Evolutionary conservation across 2,797 vertebrate genomes (phyloP).

Genomic region (Megaceryle alcyon): DNA sequence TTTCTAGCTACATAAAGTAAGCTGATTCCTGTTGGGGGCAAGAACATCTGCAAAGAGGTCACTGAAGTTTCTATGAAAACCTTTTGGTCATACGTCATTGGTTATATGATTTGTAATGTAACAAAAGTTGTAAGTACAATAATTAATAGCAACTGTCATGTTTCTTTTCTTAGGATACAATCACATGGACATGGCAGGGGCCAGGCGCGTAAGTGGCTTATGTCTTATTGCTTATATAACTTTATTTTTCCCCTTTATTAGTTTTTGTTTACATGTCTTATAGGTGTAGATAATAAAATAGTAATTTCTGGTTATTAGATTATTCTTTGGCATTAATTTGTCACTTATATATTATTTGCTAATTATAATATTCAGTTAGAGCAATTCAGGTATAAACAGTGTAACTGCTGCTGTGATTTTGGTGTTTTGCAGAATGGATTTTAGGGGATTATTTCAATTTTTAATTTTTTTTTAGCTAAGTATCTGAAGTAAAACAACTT

Average conservation of each 20-base stretch:
- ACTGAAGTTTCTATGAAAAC: neutral
- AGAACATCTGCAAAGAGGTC: neutral
- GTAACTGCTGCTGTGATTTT: neutral
- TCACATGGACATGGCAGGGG: conserved; percentile 99
- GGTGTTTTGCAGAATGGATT: neutral
- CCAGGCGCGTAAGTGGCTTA: conserved; percentile 92
- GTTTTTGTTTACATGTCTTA: neutral
- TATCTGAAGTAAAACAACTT: neutral
- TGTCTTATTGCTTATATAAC: neutral
- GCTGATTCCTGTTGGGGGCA: neutral
- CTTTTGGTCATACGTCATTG: neutral
- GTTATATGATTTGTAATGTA: neutral
- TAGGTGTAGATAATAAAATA: neutral
- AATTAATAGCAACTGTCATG: neutral
- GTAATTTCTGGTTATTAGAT: neutral
- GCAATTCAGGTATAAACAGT: neutral
- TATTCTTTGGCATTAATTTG: neutral
- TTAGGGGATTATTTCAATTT: neutral
- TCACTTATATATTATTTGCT: neutral
- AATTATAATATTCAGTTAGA: neutral
- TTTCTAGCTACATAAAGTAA: neutral
- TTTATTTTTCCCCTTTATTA: neutral
- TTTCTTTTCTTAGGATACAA: conserved; percentile 86
- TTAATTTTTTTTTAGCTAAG: neutral
- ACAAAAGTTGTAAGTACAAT: neutral